Base-by-base conservation (phyloP, 2,113 vertebrate genomes). In the Labrus mixtus region DNA sequence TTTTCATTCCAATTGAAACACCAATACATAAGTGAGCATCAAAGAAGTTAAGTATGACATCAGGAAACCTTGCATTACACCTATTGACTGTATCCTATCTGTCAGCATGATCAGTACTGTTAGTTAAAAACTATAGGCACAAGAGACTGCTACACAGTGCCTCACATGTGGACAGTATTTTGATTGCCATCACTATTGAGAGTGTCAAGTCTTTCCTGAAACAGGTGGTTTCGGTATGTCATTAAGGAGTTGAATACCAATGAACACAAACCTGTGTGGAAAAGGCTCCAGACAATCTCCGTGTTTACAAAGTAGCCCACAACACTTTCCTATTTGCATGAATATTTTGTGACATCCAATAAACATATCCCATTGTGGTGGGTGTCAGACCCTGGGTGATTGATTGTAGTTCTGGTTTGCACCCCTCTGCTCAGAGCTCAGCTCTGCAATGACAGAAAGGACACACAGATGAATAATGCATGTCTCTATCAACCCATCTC, bases 391-490 rank as follows among this genome's bases (percentile, higher is more conserved):
- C 57, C 68, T 2, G 55, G 64, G 72, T 92, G 90, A 93, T 92
- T 90, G 88, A 92, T 92, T 88, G 81, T 85, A 87, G 73, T 83
- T 88, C 63, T 68, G 73, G 77, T 82, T 72, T 69, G 87, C 90
- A 71, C 74, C 75, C 83, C 67, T 85, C 62, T 68, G 80, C 79
- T 87, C 76, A 59, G 61, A 78, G 85, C 83, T 79, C 80, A 54
- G 76, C 75, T 78, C 66, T 65, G 79, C 91, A 90, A 69, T 91
- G 90, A 90, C 91, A 92, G 87, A 85, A 76, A 90, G 87, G 89
- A 89, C 84, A 84, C 60, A 56, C 25, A 22, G 64, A 90, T 93
- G 87, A 92, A 92, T 92, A 89, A 93, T 91, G 81, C 90, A 93
- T 93, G 76, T 72, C 72, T 75, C 2, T 79, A 83, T 90, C 85